Percentiles rank a stretch among this genome's conserved stretches.
Evolutionary conservation across 2,113 vertebrate genomes (phyloP).

Genomic region (Raphicerus campestris): DNA sequence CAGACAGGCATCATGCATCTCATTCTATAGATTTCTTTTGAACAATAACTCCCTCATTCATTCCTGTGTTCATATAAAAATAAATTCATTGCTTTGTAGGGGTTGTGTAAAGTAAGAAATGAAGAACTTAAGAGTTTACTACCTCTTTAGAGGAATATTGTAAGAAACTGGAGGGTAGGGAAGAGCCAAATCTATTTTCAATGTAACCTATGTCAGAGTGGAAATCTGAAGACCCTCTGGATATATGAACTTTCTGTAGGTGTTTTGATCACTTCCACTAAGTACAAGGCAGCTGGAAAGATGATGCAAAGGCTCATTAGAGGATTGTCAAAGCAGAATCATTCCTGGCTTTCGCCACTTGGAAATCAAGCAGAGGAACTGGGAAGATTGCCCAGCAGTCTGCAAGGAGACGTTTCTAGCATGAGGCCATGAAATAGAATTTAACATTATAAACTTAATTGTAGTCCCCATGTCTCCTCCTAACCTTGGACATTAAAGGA

Average conservation of each 20-base stretch:
- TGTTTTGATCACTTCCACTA: constrained; percentile 17
- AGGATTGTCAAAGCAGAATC: constrained; percentile 27
- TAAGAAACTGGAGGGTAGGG: neutral
- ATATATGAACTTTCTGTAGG: neutral
- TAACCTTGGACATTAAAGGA: neutral
- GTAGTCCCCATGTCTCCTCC: neutral
- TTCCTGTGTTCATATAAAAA: neutral
- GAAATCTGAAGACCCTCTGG: neutral
- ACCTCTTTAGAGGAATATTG: neutral
- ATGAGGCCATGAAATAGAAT: neutral
- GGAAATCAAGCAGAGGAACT: constrained; percentile 10
- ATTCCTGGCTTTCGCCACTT: neutral
- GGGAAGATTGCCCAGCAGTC: neutral
- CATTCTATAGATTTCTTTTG: neutral
- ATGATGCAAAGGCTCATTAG: neutral
- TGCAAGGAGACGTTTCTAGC: neutral
- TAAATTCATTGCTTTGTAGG: neutral
- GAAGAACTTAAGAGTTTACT: neutral
- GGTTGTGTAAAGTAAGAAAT: neutral
- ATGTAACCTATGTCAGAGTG: neutral
- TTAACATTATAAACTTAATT: neutral
- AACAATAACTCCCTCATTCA: neutral
- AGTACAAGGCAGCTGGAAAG: neutral
- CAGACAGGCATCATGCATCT: neutral
- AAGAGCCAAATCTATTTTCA: neutral